Evolutionary conservation across 2,797 vertebrate genomes (phyloP).

Genomic region (Sarcophilus harrisii): DNA sequence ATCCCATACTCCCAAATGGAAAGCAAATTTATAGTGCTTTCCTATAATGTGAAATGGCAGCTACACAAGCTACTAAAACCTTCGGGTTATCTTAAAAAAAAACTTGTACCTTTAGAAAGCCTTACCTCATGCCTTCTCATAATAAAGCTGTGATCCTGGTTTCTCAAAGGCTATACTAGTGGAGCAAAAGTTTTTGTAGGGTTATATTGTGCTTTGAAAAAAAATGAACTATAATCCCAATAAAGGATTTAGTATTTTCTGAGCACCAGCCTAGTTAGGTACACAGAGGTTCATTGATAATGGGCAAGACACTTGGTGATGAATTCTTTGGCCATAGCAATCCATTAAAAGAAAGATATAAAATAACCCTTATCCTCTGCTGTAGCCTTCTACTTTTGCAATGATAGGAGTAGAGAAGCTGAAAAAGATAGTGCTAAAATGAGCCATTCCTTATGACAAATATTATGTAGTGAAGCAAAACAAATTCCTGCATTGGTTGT

Average conservation of each 20-base stretch:
- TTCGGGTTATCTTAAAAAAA: background rate
- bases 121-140: background rate
- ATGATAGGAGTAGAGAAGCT: background rate
- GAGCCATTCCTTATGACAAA: background rate
- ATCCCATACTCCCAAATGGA: background rate
- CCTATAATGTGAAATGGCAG: background rate
- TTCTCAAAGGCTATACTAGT: background rate
- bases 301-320: background rate
- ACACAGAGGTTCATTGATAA: background rate
- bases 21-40: background rate
- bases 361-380: background rate
- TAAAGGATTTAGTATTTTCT: background rate
- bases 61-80: background rate
- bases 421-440: background rate
- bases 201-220: background rate
- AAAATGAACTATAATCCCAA: background rate
- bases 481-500: background rate
- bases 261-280: background rate
- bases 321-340: background rate
- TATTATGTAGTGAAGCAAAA: background rate
- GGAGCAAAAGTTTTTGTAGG: background rate
- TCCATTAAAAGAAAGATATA: background rate
- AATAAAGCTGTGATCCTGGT: background rate
- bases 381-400: background rate
- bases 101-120: background rate